Evolutionary conservation across 1,140 invertebrate species (phyloP).

Genomic region (Drosophila suzukii): DNA sequence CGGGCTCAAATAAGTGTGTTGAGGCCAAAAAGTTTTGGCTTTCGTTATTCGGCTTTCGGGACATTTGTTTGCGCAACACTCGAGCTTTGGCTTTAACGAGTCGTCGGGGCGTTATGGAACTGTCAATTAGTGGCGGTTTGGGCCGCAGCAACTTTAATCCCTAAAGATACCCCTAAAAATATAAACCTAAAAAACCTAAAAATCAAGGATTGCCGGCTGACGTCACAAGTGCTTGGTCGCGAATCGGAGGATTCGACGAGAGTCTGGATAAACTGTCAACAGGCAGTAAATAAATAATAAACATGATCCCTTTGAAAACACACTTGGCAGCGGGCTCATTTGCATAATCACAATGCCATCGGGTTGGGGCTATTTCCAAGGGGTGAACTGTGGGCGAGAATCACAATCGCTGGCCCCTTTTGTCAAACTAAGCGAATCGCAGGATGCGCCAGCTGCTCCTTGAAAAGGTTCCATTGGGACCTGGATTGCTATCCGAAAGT

Average conservation of each 20-base stretch:
- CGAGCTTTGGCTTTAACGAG: constrained; percentile 68
- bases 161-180: no score
- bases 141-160: constrained; percentile 59
- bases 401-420: constrained; percentile 15
- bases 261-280: constrained; percentile 67
- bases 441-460: constrained; percentile 43
- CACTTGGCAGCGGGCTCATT: constrained; percentile 64
- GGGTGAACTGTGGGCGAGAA: constrained; percentile 2
- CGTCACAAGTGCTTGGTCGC: constrained; percentile 62
- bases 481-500: constrained; percentile 28
- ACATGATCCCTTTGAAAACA: constrained; percentile 77
- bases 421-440: constrained; percentile 40
- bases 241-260: constrained; percentile 11
- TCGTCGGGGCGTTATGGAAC: constrained; percentile 60
- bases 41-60: constrained; percentile 24
- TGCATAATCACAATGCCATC: constrained; percentile 74
- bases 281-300: constrained; percentile 80
- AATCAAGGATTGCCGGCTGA: constrained; percentile 28
- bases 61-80: constrained; percentile 76
- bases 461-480: constrained; percentile 30
- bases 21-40: constrained; percentile 42
- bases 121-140: constrained; percentile 76
- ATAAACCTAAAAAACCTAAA: neutral
- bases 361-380: constrained; percentile 3
- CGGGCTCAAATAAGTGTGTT: constrained; percentile 54